Conservation (phyloP, 2,888 invertebrate species). For the Cantharis lateralis region DNA sequence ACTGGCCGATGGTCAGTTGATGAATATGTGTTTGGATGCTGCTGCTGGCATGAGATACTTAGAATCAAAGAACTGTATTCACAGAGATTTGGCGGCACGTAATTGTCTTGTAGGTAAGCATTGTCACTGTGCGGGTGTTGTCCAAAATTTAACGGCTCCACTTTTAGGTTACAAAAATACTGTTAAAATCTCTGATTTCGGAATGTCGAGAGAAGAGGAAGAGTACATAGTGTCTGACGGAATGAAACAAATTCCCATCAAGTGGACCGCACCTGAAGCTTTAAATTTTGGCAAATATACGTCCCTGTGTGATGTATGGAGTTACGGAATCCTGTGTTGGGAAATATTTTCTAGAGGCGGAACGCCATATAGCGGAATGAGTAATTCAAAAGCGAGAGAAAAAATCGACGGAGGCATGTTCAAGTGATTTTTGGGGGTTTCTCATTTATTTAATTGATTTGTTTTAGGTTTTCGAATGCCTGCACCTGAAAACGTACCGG, state of each 20-base stretch:
- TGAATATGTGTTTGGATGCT: slow-evolving; percentile 92
- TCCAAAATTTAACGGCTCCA: background rate
- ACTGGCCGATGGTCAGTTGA: slow-evolving; percentile 65
- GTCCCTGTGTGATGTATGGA: slow-evolving; percentile 95
- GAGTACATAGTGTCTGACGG: slow-evolving; percentile 97
- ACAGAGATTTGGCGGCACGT: slow-evolving; percentile 92
- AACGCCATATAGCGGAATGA: slow-evolving; percentile 92
- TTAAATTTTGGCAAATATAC: slow-evolving; percentile 97
- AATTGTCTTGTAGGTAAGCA: slow-evolving; percentile 82
- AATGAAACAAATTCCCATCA: slow-evolving; percentile 98
- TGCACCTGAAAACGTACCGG: slow-evolving; percentile 84
- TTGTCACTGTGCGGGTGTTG: background rate
- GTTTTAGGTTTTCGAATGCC: slow-evolving; percentile 90
- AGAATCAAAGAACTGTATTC: slow-evolving; percentile 94
- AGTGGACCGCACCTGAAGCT: slow-evolving; percentile 98
- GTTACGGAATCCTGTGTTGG: slow-evolving; percentile 95
- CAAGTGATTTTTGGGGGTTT: background rate
- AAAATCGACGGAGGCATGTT: slow-evolving; percentile 85
- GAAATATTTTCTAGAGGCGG: slow-evolving; percentile 94
- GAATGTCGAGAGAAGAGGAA: slow-evolving; percentile 96
- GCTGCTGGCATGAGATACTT: slow-evolving; percentile 95
- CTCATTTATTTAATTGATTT: background rate
- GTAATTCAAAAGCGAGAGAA: slow-evolving; percentile 91
- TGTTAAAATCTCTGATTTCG: slow-evolving; percentile 97
- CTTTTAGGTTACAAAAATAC: slow-evolving; percentile 73